Evolutionary conservation across 2,888 invertebrate genomes (phyloP), one percentile per base, ranked within the genome.

Genomic region (Ceramica pisi): DNA sequence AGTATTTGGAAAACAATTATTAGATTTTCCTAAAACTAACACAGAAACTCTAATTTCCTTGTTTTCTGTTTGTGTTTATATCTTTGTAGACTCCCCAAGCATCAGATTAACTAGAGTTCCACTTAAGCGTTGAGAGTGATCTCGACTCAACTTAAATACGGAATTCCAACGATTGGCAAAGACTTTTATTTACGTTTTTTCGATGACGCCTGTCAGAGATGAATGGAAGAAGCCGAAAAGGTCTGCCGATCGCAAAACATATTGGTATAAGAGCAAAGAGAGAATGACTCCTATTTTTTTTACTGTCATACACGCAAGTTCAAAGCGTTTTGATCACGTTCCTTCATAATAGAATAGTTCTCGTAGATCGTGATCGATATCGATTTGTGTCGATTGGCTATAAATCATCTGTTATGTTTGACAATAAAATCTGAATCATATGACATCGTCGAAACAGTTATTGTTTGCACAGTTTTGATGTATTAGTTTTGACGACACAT

Each of bases 381-480:
- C n/a, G n/a, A 67, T 56, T 77, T 74, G 19, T 74, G 48, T 55
- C 50, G 51, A 50, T 64, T 66, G 57, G 26, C 26, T 78, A 26
- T 38, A 51, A 75, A 68, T 64, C 35, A 50, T 65, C 44, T 60
- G 35, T 67, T 65, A 31, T 78, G 63, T 65, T 55, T 35, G 50
- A 46, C 67, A 31, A 67, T 81, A 65, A 61, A 77, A 62, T 35
- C 63, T 78, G 46, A 71, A 71, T 65, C 56, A 72, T 72, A 38
- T 71, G 67, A 72, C 78, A 68, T 55, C 19, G 19, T 55, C 19
- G 19, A 31, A 48, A 64, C 62, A 48, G 60, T 72, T 55, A 72
- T 72, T 67, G 67, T 78, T 72, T 59, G 59, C 23, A 56, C 19
- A 56, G 23, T 26, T 55, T 50, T 55, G 65, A 65, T 68, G 57